Conservation (phyloP, 2,888 invertebrate genomes). For the Apeira syringaria region DNA sequence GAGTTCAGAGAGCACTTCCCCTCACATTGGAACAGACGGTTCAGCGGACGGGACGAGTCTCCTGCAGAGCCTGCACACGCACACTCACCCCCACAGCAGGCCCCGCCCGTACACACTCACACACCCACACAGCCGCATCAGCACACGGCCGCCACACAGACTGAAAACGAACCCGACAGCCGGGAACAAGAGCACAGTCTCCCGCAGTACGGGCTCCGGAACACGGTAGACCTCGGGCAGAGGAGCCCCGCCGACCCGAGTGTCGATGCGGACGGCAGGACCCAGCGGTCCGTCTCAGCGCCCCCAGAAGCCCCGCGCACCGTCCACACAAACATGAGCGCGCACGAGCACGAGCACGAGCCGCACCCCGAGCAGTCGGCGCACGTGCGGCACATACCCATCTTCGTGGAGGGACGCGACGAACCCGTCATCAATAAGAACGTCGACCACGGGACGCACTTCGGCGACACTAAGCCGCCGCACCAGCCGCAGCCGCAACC, state of each 20-base stretch:
- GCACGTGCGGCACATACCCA: constrained; percentile 91
- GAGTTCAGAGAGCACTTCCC: constrained; percentile 78
- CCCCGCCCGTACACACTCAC: constrained; percentile 35
- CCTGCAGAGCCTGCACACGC: constrained; percentile 34
- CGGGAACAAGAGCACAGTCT: constrained; percentile 56
- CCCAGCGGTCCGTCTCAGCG: constrained; percentile 90
- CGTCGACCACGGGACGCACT: constrained; percentile 63
- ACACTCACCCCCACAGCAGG: constrained; percentile 35
- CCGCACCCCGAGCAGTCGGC: constrained; percentile 11
- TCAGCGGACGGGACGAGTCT: constrained; percentile 58
- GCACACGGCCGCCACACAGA: constrained; percentile 68
- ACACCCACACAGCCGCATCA: constrained; percentile 48
- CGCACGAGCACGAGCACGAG: constrained; percentile 42
- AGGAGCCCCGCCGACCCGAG: constrained; percentile 81
- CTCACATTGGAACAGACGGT: constrained; percentile 70
- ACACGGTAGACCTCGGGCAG: constrained; percentile 91
- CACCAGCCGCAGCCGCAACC: constrained; percentile 50
- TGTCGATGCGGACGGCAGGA: constrained; percentile 83
- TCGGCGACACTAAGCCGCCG: constrained; percentile 59
- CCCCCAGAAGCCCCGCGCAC: constrained; percentile 84
- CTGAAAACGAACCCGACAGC: constrained; percentile 55
- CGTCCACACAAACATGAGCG: constrained; percentile 59
- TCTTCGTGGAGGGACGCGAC: constrained; percentile 93
- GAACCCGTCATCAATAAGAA: constrained; percentile 89
- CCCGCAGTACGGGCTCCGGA: constrained; percentile 88